A percentile compares a stretch with the other conserved stretches of the same genome.
Evolutionary conservation across 2,113 vertebrate genomes (phyloP).

Genomic region (Lagopus muta): DNA sequence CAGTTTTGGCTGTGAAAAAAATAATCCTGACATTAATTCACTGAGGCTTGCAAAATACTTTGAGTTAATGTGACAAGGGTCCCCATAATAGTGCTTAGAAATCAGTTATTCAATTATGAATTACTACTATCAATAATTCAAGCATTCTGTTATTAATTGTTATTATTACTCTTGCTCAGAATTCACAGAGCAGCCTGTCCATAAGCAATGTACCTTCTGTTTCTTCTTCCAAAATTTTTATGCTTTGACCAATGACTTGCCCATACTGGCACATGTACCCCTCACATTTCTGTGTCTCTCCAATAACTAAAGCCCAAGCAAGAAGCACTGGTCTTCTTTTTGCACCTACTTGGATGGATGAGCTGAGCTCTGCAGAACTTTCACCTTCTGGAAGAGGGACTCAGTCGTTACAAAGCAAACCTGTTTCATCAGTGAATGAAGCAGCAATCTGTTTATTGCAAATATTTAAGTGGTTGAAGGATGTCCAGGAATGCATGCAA

Average conservation of each 20-base stretch:
- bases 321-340: not conserved
- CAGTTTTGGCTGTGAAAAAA: not conserved
- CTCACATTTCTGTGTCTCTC: not conserved
- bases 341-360: too few relatives aligned
- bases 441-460: not conserved
- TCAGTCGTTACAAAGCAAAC: not conserved
- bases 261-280: accelerated
- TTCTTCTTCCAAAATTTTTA: not conserved
- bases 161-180: not conserved
- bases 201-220: not conserved
- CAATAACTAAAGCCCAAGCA: not conserved
- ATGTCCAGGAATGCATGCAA: not conserved
- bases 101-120: slow-evolving; percentile 3
- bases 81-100: not conserved
- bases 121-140: not conserved
- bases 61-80: not conserved
- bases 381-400: not conserved
- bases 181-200: not conserved
- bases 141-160: not conserved
- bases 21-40: not conserved
- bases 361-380: not conserved
- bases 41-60: not conserved
- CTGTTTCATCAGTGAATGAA: not conserved
- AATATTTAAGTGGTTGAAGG: not conserved
- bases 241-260: not conserved